Base-by-base conservation (phyloP, 2,888 invertebrate species). In the Nemapogon koenigi region DNA sequence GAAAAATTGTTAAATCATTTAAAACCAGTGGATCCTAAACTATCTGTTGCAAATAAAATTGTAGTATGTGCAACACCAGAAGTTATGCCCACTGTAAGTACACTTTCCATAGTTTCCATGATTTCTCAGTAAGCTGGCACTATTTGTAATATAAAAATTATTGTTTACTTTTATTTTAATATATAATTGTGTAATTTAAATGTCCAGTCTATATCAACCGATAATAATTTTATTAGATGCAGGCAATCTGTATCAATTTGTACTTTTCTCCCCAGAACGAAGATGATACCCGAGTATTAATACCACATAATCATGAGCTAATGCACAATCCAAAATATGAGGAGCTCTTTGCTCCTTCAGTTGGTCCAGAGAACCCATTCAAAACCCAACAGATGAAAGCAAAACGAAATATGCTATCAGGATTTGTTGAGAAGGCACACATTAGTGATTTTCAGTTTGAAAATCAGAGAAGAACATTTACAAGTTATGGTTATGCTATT, bases 371-470 rank as follows among this genome's bases (percentile, higher is more conserved):
- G 49, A 96, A 98, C 72, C 98, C 98, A 0, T 93, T 90, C 58
- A 88, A 91, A 67, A 94, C 96, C 0, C 87, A 90, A 55, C 95
- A 96, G 55, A 90, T 94, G 76, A 85, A 83, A 45, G 91, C 97
- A 0, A 81, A 83, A 4, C 89, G 94, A 57, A 99, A 99, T 60
- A 96, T 91, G 52, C 73, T 98, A 8, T 89, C 97, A 0, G 99
- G 99, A 1, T 96, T 86, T 70, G 92, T 97, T 0, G 99, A 99
- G 59, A 88, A 90, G 45, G 96, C 97, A 0, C 94, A 97, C 62
- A 87, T 99, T 35, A 97, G 91, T 68, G 91, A 93, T 51, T 99
- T 99, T 67, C 94, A 97, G 53, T 98, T 98, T 83, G 98, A 98
- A 66, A 94, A 93, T 61, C 97, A 98, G 59, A 82, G 97, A 40